Conservation (phyloP, 2,888 invertebrate species). For the Tenthredo distinguenda region DNA sequence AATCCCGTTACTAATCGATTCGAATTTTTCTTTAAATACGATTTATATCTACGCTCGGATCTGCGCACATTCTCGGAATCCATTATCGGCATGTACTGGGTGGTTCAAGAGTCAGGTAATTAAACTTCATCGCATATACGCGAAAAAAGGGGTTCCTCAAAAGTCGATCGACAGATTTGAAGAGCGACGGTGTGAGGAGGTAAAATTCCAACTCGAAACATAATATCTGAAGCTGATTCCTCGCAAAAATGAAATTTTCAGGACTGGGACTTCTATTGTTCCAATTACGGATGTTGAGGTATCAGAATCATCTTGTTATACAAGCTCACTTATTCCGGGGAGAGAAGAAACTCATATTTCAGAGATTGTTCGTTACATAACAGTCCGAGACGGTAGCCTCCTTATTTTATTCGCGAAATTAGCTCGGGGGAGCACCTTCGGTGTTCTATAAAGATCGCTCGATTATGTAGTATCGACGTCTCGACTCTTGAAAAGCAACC, state of each 20-base stretch:
- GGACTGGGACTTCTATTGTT: neutral
- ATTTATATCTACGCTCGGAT: neutral
- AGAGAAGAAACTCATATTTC: neutral
- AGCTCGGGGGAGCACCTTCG: neutral
- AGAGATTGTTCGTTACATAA: neutral
- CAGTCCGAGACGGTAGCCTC: neutral
- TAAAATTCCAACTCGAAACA: neutral
- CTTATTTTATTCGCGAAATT: neutral
- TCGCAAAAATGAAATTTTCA: neutral
- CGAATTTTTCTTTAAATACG: neutral
- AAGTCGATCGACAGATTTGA: neutral
- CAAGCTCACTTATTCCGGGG: neutral
- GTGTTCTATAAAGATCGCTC: neutral
- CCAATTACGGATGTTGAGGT: neutral
- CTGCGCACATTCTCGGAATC: conserved; percentile 4
- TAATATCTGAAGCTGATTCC: neutral
- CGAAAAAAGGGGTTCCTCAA: neutral
- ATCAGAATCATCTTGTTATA: neutral
- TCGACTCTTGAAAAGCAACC: neutral
- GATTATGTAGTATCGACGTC: neutral
- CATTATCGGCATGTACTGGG: neutral
- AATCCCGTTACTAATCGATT: conserved; percentile 41
- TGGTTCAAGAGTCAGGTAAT: neutral
- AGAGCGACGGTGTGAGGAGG: neutral
- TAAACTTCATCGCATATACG: neutral